Evolutionary conservation across 2,113 vertebrate species (phyloP), one percentile per base, ranked within the genome.

Genomic region (Marmota flaviventris): DNA sequence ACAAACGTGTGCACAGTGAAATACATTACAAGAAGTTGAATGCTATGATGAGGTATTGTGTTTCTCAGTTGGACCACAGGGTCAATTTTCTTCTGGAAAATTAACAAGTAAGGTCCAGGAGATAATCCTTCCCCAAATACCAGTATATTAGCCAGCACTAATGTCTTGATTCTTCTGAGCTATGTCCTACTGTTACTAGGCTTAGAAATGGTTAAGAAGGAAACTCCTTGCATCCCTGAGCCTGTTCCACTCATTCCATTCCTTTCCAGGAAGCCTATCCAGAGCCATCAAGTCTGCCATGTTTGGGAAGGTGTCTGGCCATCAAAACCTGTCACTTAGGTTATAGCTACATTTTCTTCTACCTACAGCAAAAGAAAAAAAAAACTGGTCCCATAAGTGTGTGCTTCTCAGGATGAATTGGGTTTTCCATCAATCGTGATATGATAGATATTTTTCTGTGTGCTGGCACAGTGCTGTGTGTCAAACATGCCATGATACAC

Each of bases 61-160:
- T 76, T 93, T 97, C 88, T n/a, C 84, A 53, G 18, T 9, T 88
- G 48, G 24, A 42, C 24, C 37, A 12, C 29, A 70, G 73, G 53
- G 20, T 22, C n/a, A 27, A 58, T 91, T 93, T 93, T 78, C 91
- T 70, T 63, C 63, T 73, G 27, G 14, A 76, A 79, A 95, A 77
- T 63, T 53, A 70, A 65, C 56, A 75, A n/a, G 93, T 58, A 75
- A 83, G 24, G 4, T n/a, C 20, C 78, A 32, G 73, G 37, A 87
- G 53, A 58, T 27, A 29, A 79, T 79, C 51, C 39, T 77, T 90
- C 75, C 61, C 20, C 81, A 72, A 82, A 89, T 29, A 75, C 4
- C 37, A 70, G 32, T 70, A 6, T 0, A n/a, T 53, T 58, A 34
- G 65, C 34, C 53, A 82, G 75, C 61, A n/a, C 8, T 76, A 39